These are phyloP conservation scores for Diogma glabrata DNA, from an alignment of 2,888 invertebrate genomes.

Conservation along the genomic window DNA sequence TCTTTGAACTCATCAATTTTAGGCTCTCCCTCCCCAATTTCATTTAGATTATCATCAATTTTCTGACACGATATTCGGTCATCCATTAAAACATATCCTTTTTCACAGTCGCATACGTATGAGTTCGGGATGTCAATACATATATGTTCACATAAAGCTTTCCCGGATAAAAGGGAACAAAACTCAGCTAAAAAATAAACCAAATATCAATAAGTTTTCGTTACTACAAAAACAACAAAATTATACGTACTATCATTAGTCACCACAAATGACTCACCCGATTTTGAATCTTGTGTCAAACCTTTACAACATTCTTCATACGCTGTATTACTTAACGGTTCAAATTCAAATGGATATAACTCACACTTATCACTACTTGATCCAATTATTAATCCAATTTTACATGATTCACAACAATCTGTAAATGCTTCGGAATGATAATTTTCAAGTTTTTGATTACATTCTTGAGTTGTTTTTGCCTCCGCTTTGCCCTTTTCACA, in stretches of 20 bases:
- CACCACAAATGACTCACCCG: background rate
- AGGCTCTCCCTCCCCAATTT: background rate
- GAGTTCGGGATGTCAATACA: conserved; percentile 47
- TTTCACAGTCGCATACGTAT: conserved; percentile 39
- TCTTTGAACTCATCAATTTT: too few relatives aligned
- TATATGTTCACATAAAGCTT: conserved; percentile 43
- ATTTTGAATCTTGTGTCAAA: conserved; percentile 17
- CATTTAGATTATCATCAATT: background rate
- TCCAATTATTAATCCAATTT: conserved; percentile 47
- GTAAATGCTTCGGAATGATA: conserved; percentile 27
- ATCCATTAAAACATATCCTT: conserved; percentile 37
- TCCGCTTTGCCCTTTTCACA: conserved; percentile 30
- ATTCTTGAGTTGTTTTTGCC: conserved; percentile 24
- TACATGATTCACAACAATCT: conserved; percentile 53
- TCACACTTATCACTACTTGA: conserved; percentile 41
- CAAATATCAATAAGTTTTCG: background rate
- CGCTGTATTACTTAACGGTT: conserved; percentile 46
- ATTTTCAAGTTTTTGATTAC: conserved; percentile 23
- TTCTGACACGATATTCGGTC: conserved; percentile 40
- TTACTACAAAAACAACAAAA: background rate
- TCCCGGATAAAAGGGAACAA: conserved; percentile 15
- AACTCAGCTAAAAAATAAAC: conserved; percentile 1
- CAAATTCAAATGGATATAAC: conserved; percentile 42
- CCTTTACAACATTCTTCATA: conserved; percentile 51
- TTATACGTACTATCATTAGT: conserved; percentile 6